phyloP scores from a whole-genome alignment of 2,113 vertebrate genomes.

The Oostethus manadensis region DNA sequence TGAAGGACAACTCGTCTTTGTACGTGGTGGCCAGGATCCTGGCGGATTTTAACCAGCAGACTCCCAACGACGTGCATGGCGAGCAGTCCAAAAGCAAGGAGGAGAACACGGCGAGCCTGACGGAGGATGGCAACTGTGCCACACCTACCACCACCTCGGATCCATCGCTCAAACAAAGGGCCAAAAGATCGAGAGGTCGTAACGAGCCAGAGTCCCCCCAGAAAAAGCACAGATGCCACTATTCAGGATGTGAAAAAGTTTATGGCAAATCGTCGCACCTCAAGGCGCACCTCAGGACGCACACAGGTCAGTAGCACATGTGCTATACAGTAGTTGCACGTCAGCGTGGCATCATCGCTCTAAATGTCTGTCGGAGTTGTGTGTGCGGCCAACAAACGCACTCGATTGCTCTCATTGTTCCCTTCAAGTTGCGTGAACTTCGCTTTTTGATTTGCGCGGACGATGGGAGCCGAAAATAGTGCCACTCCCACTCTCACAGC shows the following conservation, averaged over 20 bases:
- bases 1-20: constrained; percentile 83
- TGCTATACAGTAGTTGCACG: background rate
- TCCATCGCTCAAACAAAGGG: constrained; percentile 90
- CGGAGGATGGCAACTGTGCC: constrained; percentile 80
- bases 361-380: background rate
- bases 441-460: constrained; percentile 36
- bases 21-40: constrained; percentile 92
- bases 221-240: constrained; percentile 99
- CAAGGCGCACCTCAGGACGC: constrained; percentile 98
- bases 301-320: constrained; percentile 91
- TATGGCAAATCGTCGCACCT: constrained; percentile 99
- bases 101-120: constrained; percentile 71
- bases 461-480: constrained; percentile 35
- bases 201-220: constrained; percentile 85
- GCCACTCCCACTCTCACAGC: constrained; percentile 63
- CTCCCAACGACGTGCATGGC: constrained; percentile 68
- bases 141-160: constrained; percentile 84
- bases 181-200: constrained; percentile 81
- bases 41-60: constrained; percentile 94
- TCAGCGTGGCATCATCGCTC: background rate
- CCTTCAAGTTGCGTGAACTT: constrained; percentile 49
- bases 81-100: constrained; percentile 78
- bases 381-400: background rate
- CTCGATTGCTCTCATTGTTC: constrained; percentile 2
- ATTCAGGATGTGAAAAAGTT: constrained; percentile 98